These are phyloP conservation scores for Pimpla rufipes DNA, from an alignment of 2,888 invertebrate species.

Conservation along the genomic window DNA sequence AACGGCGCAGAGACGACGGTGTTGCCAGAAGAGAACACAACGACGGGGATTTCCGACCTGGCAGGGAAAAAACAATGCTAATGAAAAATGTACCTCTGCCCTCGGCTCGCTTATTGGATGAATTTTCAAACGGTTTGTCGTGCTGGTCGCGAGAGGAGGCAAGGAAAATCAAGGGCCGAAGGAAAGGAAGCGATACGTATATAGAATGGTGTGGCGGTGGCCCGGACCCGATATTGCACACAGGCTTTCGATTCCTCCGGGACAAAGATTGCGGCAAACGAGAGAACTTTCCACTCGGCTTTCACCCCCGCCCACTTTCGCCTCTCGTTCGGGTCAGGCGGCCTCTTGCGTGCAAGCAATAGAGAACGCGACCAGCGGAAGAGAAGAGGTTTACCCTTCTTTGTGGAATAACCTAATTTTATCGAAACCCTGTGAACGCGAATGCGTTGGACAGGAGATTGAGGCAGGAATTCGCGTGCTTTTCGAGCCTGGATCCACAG, in stretches of 20 bases:
- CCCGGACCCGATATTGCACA: slow-evolving; percentile 64
- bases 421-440: slow-evolving; percentile 62
- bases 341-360: slow-evolving; percentile 8
- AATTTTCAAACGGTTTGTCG: slow-evolving; percentile 75
- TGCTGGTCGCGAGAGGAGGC: slow-evolving; percentile 50
- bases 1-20: slow-evolving; percentile 22
- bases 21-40: slow-evolving; percentile 25
- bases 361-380: background rate
- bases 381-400: slow-evolving; percentile 39
- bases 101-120: slow-evolving; percentile 71
- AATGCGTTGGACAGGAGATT: slow-evolving; percentile 6
- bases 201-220: slow-evolving; percentile 29
- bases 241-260: slow-evolving; percentile 65
- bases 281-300: slow-evolving; percentile 64
- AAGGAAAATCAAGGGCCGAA: slow-evolving; percentile 51
- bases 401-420: slow-evolving; percentile 70
- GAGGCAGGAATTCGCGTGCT: slow-evolving; percentile 41
- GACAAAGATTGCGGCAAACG: slow-evolving; percentile 66
- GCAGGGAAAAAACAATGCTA: slow-evolving; percentile 62
- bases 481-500: slow-evolving; percentile 16
- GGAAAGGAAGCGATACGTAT: slow-evolving; percentile 39
- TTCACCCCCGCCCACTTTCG: slow-evolving; percentile 51
- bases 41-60: slow-evolving; percentile 6
- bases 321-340: slow-evolving; percentile 34
- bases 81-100: slow-evolving; percentile 66